These are phyloP conservation scores for Nymphalis c-album DNA, from an alignment of 2,888 invertebrate genomes.

Conservation along the genomic window DNA sequence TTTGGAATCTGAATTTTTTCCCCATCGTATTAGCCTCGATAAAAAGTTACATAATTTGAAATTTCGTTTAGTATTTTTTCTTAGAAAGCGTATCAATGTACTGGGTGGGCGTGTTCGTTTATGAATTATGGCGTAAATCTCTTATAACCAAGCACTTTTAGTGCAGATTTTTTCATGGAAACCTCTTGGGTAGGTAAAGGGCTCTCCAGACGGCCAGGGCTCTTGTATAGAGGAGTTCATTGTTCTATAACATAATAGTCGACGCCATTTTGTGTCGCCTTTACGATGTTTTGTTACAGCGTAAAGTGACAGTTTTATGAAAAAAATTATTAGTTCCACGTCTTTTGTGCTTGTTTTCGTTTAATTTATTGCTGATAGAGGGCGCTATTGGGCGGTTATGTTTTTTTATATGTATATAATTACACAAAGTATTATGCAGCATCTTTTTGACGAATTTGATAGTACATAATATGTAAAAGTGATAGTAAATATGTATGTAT, in stretches of 20 bases:
- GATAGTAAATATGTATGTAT: no score
- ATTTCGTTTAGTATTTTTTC: background rate
- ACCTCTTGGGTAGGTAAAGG: slow-evolving; percentile 32
- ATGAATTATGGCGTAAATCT: slow-evolving; percentile 29
- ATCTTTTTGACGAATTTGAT: no score
- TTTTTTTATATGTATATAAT: no score
- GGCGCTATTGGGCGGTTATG: background rate
- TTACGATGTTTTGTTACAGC: slow-evolving; percentile 30
- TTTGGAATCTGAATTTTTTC: no score
- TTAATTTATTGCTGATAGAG: background rate
- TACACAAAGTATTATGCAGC: no score
- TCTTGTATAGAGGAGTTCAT: slow-evolving; percentile 40
- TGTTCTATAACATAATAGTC: slow-evolving; percentile 48
- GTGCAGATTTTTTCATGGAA: slow-evolving; percentile 36
- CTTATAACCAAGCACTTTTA: slow-evolving; percentile 31
- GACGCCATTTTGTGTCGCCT: slow-evolving; percentile 44
- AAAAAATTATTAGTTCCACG: background rate
- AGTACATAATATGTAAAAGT: no score
- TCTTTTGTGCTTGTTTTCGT: slow-evolving; percentile 2
- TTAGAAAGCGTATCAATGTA: slow-evolving; percentile 2
- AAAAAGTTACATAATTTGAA: background rate
- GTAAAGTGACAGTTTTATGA: slow-evolving; percentile 13
- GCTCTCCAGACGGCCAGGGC: slow-evolving; percentile 36
- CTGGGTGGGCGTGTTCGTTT: slow-evolving; percentile 14
- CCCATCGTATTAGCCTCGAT: background rate